phyloP scores from a whole-genome alignment of 2,797 vertebrate species.

The Austrolebias charrua region DNA sequence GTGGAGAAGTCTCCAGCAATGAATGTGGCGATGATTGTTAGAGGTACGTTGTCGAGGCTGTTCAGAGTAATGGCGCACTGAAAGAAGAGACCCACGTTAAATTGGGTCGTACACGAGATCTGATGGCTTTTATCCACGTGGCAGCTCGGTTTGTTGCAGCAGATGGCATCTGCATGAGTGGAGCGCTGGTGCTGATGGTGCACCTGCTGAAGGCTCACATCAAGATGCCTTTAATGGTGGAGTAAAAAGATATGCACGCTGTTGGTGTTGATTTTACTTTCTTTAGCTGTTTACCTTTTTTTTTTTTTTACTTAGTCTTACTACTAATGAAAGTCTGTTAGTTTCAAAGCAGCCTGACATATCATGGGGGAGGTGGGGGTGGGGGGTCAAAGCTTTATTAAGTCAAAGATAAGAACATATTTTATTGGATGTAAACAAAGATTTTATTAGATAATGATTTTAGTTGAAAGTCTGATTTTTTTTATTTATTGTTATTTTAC shows the following conservation, averaged over 20 bases:
- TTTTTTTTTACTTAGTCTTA: background rate
- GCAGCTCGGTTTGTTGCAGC: constrained; percentile 29
- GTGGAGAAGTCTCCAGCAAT: constrained; percentile 46
- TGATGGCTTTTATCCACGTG: constrained; percentile 26
- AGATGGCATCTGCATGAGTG: constrained; percentile 42
- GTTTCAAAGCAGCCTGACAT: too few species aligned
- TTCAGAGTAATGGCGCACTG: constrained; percentile 36
- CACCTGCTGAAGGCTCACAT: constrained; percentile 46
- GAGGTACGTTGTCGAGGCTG: constrained; percentile 53
- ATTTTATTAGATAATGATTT: too few species aligned
- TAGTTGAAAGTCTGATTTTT: too few species aligned
- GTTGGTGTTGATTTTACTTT: constrained; percentile 1
- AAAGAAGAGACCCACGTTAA: constrained; percentile 6
- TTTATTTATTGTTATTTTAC: too few species aligned
- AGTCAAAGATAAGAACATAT: too few species aligned
- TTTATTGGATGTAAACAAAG: too few species aligned
- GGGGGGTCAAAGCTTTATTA: too few species aligned
- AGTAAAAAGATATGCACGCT: constrained; percentile 14
- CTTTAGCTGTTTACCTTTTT: background rate
- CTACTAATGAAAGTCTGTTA: background rate
- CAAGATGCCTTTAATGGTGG: background rate
- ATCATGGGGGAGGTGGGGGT: too few species aligned
- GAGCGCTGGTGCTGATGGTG: constrained; percentile 29
- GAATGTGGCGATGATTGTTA: constrained; percentile 58
- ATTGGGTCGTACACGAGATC: constrained; percentile 8